Evolutionary conservation across 1,140 invertebrate species (phyloP), one percentile per base, ranked within the genome.

Genomic region (Armadillidium nasatum): DNA sequence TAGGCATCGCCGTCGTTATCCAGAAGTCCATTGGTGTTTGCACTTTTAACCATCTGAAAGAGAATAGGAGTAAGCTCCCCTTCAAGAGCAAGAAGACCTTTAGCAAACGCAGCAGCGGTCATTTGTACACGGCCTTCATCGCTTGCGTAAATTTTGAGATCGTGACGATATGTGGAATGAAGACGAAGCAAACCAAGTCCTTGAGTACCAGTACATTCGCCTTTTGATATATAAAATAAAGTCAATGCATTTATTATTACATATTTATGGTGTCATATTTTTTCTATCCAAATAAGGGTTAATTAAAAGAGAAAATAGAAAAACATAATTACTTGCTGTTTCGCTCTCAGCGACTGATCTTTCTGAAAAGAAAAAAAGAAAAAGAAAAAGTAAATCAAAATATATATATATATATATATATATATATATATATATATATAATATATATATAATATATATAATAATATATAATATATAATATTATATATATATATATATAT

Each of bases 101-200:
- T 99, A 2, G 97, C 96, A 86, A 99, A 99, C 11, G 97, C 97
- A 13, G 97, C 97, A 0, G 97, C 97, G 0, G 97, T 99, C 96
- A 99, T 99, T 86, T 99, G 97, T 0, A 99, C 97, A 72, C 97
- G 87, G 0, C 98, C 98, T 86, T 99, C 98, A 85, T 99, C 98
- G 7, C 95, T 98, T 0, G 98, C 97, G 86, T 99, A 99, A 77
- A 99, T 99, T 87, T 99, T 99, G 21, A 99, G 87, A 85, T 99
- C 98, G 85, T 99, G 98, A 1, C 98, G 90, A 85, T 97, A 99
- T 0, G 98, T 99, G 0, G 95, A 98, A 85, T 99, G 98, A 0
- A 99, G 86, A 44, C 98, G 89, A 0, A 97, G 87, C 21, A 98
- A 87, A 10, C 96, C 96, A 7, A 98, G 86, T 4, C 96, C 96